Conservation (phyloP, 1,140 invertebrate species). For the Phenacoccus solenopsis region DNA sequence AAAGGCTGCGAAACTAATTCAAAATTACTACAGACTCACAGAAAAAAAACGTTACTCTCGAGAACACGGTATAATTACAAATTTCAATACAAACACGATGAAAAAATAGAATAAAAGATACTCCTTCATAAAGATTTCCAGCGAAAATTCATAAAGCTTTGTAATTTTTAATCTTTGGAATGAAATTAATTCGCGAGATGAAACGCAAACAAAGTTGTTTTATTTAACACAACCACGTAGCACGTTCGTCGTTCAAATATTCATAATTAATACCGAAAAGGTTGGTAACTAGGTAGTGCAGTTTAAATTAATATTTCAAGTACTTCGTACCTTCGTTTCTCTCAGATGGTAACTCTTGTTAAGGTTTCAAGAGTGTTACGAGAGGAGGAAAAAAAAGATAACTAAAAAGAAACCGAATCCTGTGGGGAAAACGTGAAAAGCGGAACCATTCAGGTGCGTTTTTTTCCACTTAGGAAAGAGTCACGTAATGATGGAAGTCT, state of each 20-base stretch:
- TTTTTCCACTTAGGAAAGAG: background rate
- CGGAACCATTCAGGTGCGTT: background rate
- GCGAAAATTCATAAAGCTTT: background rate
- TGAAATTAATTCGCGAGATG: background rate
- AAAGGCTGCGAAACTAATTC: background rate
- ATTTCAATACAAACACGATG: background rate
- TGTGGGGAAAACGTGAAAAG: background rate
- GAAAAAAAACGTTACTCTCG: too few relatives aligned
- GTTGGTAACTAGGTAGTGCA: too few relatives aligned
- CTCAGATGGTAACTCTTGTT: background rate
- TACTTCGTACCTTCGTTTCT: too few relatives aligned
- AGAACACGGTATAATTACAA: background rate
- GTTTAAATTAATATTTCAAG: too few relatives aligned
- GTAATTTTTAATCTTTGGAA: background rate
- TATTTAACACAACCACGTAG: too few relatives aligned
- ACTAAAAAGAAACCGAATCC: background rate
- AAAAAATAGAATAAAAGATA: background rate
- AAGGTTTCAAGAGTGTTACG: too few relatives aligned
- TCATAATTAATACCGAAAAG: too few relatives aligned
- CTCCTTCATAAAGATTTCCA: background rate
- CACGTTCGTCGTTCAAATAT: too few relatives aligned
- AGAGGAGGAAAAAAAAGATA: background rate
- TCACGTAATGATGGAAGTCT: constrained; percentile 9
- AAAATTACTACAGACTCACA: too few relatives aligned
- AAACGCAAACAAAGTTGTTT: too few relatives aligned